Conservation (phyloP, 2,888 invertebrate species). For the Diaphora mendica region DNA sequence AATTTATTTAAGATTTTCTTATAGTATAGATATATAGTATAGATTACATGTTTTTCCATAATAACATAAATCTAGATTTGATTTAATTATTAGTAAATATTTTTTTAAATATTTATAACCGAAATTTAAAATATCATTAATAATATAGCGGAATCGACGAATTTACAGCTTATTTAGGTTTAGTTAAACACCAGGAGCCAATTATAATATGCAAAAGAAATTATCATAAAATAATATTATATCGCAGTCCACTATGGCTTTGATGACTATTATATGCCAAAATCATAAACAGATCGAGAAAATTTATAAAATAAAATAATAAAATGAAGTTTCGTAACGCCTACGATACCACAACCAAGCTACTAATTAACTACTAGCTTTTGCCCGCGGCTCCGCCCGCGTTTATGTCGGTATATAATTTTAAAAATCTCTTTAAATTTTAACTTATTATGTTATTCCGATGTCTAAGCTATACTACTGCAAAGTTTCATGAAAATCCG, state of each 20-base stretch:
- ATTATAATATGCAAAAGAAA: not conserved
- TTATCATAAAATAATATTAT: constrained; percentile 1
- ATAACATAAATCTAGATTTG: not conserved
- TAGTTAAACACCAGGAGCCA: not conserved
- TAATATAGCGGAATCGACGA: not conserved
- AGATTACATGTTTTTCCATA: not conserved
- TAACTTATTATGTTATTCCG: too few species aligned
- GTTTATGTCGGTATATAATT: too few species aligned
- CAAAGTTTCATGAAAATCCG: too few species aligned
- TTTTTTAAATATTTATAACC: not conserved
- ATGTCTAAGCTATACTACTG: too few species aligned
- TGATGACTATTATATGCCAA: too few species aligned
- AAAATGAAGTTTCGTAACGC: not conserved
- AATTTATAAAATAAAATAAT: not conserved
- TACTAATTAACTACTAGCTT: not conserved
- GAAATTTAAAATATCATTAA: not conserved
- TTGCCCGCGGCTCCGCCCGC: too few species aligned
- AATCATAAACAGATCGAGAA: not conserved
- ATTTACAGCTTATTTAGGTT: not conserved
- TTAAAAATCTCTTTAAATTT: too few species aligned
- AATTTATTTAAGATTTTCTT: too few species aligned
- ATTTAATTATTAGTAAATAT: not conserved
- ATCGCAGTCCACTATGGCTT: too few species aligned
- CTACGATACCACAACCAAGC: not conserved
- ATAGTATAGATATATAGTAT: too few species aligned